phyloP scores from a whole-genome alignment of 2,888 invertebrate species.

The Penaeus monodon region DNA sequence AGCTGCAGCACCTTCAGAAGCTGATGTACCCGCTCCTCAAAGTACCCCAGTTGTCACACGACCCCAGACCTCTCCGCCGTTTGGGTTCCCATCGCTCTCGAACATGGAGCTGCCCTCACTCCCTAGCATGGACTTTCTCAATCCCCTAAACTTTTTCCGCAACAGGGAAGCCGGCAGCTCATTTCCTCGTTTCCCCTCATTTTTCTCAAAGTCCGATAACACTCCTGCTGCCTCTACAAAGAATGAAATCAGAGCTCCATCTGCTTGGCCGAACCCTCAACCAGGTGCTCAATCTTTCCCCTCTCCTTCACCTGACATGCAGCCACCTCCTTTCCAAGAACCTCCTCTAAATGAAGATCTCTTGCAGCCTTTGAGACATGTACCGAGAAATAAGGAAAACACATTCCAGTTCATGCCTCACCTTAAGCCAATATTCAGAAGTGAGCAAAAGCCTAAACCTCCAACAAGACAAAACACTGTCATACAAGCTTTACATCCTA shows the following conservation, averaged over 20 bases:
- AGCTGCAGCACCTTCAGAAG: not conserved
- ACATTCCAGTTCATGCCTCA: constrained; percentile 35
- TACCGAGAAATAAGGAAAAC: not conserved
- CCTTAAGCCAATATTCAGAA: not conserved
- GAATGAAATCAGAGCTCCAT: not conserved
- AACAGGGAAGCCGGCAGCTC: not conserved
- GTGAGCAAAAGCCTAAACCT: not conserved
- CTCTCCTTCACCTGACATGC: no score
- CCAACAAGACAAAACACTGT: not conserved
- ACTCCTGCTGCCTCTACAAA: not conserved
- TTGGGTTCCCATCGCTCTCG: no score
- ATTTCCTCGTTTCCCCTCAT: constrained; percentile 13
- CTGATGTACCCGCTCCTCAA: not conserved
- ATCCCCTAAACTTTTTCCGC: constrained; percentile 42
- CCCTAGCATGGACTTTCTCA: constrained; percentile 39
- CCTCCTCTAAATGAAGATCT: no score
- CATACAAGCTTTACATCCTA: not conserved
- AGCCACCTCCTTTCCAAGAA: no score
- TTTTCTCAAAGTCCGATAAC: constrained; percentile 31
- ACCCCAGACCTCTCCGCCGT: no score
- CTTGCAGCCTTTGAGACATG: not conserved
- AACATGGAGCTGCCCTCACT: constrained; percentile 12
- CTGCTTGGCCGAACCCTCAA: not conserved
- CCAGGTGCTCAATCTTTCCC: no score
- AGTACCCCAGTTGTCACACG: no score